Base-by-base conservation (phyloP, 2,888 invertebrate species). In the Phorcus lineatus region DNA sequence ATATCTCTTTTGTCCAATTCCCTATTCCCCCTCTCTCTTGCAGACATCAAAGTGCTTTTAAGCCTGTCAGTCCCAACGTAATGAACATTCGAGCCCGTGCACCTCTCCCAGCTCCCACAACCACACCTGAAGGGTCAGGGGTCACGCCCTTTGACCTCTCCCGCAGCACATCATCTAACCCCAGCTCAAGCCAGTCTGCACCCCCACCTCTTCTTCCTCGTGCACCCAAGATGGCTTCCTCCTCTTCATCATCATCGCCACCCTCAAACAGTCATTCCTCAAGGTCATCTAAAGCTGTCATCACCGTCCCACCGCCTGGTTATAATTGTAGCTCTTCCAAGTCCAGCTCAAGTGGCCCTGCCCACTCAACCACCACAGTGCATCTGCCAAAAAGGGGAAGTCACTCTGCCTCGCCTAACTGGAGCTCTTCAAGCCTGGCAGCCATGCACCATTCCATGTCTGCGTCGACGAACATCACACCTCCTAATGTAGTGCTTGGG, bases 361-460 rank as follows among this genome's bases (percentile, higher is more conserved):
- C 62, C 28, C 62, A 62, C 62, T 40, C 70, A 16, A 36, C 70
- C 40, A 40, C 70, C 28, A 70, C 70, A 36, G 70, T 70, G 28
- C 70, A 70, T 19, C 70, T 78, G 16, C 66, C 78, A 9, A 78
- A 78, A 40, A 28, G 70, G 36, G 70, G 36, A 11, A 36, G 36
- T 19, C 70, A 70, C 36, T 77, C 81, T 13, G 77, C 82, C 6
- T 80, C 83, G 7, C 82, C 81, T 16, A 81, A 80, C 36, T 82
- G 83, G 82, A 76, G 62, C 54, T 36, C 57, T 16, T 54, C 66
- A 17, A 66, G 62, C 54, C 54, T 77, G 36, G 54, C 79, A 70
- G 52, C 82, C 4, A 77, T 86, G 16, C 96, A 96, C 92, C 95
- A 95, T 95, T 91, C 95, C 95, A 75, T 92, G 57, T 90, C 93